A percentile compares a stretch with the other conserved stretches of the same genome.
Conservation (phyloP, 2,888 invertebrate species). For the Campoplex nolae region DNA sequence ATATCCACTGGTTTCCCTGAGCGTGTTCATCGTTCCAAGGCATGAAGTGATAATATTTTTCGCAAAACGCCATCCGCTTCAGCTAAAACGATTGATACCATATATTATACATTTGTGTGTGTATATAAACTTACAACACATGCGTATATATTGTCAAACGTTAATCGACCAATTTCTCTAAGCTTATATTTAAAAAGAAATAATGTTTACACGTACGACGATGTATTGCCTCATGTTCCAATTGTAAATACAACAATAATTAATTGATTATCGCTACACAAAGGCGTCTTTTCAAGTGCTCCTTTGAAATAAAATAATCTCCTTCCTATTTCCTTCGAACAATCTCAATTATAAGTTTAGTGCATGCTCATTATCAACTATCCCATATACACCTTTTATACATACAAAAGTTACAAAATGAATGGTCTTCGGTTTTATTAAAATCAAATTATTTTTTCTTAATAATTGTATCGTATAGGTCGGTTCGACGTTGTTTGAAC, state of each 20-base stretch:
- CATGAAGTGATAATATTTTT: slow-evolving; percentile 59
- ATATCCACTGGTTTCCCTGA: slow-evolving; percentile 16
- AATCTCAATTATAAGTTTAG: not conserved
- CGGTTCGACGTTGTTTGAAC: slow-evolving; percentile 88
- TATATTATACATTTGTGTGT: not conserved
- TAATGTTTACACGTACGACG: slow-evolving; percentile 71
- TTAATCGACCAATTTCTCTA: slow-evolving; percentile 79
- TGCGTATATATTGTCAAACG: slow-evolving; percentile 62
- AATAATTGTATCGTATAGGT: slow-evolving; percentile 81
- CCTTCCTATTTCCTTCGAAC: not conserved
- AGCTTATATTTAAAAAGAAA: slow-evolving; percentile 73
- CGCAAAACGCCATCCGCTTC: slow-evolving; percentile 60
- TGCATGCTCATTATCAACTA: not conserved
- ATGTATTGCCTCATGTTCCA: slow-evolving; percentile 67
- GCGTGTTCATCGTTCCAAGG: slow-evolving; percentile 37
- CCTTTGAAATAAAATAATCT: slow-evolving; percentile 25
- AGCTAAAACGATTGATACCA: slow-evolving; percentile 57
- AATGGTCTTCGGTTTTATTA: not conserved
- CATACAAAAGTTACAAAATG: not conserved
- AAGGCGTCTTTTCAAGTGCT: slow-evolving; percentile 4
- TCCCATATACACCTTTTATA: not conserved
- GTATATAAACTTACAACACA: slow-evolving; percentile 34
- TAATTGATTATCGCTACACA: slow-evolving; percentile 74
- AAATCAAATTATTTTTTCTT: slow-evolving; percentile 69
- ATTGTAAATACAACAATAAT: slow-evolving; percentile 75